phyloP scores from a whole-genome alignment of 1,140 invertebrate genomes.

The Brachionus rotundiformis region DNA sequence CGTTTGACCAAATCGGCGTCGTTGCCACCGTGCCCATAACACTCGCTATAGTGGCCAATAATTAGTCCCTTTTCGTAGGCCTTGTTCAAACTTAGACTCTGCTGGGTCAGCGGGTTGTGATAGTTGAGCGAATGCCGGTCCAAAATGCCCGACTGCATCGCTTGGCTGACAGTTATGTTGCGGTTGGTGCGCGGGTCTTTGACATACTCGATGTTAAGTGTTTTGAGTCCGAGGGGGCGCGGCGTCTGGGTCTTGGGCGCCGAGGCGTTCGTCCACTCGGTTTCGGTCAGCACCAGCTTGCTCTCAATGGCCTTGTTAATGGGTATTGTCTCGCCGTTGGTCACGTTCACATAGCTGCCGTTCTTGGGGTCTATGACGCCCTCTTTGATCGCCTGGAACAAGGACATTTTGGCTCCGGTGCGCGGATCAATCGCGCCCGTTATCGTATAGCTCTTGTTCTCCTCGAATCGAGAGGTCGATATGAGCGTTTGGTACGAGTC shows the following conservation, averaged over 20 bases:
- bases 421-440: constrained; percentile 77
- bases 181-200: constrained; percentile 78
- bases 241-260: constrained; percentile 65
- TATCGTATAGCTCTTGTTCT: constrained; percentile 61
- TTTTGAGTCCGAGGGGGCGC: constrained; percentile 51
- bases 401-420: constrained; percentile 75
- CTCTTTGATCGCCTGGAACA: constrained; percentile 79
- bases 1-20: background rate
- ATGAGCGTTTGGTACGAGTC: constrained; percentile 54
- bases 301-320: constrained; percentile 63
- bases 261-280: constrained; percentile 66
- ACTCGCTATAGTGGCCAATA: constrained; percentile 53
- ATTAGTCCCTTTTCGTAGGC: constrained; percentile 81
- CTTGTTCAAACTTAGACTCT: constrained; percentile 67
- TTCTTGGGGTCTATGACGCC: constrained; percentile 79
- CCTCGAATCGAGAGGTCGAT: constrained; percentile 55
- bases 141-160: constrained; percentile 75
- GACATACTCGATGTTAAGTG: constrained; percentile 63
- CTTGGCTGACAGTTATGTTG: constrained; percentile 73
- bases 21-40: background rate
- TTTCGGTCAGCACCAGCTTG: constrained; percentile 67
- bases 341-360: constrained; percentile 73
- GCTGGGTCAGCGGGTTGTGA: constrained; percentile 54
- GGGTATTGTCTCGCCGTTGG: constrained; percentile 71
- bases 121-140: constrained; percentile 71